Conservation (phyloP, 2,888 invertebrate genomes). For the Ophion ellenae region DNA sequence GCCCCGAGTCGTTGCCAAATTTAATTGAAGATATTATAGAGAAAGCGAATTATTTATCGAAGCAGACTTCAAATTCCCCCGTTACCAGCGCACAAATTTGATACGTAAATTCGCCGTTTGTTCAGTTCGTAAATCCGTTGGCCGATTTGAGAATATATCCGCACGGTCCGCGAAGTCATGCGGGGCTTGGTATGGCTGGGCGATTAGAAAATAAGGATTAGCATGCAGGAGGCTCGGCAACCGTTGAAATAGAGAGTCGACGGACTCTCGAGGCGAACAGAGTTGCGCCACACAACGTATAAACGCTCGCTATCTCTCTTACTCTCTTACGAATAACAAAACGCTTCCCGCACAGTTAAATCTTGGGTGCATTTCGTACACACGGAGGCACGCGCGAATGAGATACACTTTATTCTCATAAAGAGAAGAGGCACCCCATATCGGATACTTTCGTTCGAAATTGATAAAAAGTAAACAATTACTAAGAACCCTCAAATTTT, state of each 20-base stretch:
- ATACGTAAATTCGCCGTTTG: background rate
- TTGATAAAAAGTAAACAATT: background rate
- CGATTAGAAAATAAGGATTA: constrained; percentile 80
- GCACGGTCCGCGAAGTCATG: constrained; percentile 45
- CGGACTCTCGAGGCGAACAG: constrained; percentile 44
- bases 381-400: constrained; percentile 21
- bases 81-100: background rate
- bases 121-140: background rate
- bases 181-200: constrained; percentile 43
- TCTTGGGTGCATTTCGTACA: constrained; percentile 22
- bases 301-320: constrained; percentile 25
- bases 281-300: constrained; percentile 45
- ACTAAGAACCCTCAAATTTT: too few species aligned
- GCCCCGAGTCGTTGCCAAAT: background rate
- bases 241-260: constrained; percentile 66
- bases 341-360: constrained; percentile 23
- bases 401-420: constrained; percentile 25
- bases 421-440: background rate
- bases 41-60: background rate
- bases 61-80: background rate
- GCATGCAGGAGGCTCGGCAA: constrained; percentile 73
- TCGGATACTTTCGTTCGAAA: too few species aligned
- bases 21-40: background rate
- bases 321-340: constrained; percentile 55
- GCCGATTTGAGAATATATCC: constrained; percentile 16